Percentiles rank a stretch among this genome's conserved stretches.
These are phyloP conservation scores for Entomyzon cyanotis DNA, from an alignment of 2,113 vertebrate genomes.

Conservation along the genomic window DNA sequence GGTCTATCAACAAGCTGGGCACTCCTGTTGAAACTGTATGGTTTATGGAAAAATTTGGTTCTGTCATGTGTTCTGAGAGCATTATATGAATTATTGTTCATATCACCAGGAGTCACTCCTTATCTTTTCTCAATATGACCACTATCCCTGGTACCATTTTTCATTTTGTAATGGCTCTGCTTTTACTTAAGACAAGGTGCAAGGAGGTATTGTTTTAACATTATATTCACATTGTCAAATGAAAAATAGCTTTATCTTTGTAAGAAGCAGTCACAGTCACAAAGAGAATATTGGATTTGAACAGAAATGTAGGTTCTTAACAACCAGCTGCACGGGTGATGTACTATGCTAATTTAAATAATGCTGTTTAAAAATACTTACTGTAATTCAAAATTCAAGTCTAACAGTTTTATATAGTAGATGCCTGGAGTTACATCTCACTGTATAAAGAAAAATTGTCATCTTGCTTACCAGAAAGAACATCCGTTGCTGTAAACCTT, in stretches of 20 bases:
- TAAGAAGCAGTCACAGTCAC: not conserved
- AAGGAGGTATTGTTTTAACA: not conserved
- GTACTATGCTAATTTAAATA: not conserved
- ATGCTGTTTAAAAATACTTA: not conserved
- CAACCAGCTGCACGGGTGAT: not conserved
- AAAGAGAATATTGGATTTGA: not conserved
- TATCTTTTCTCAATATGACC: not conserved
- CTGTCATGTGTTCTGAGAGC: not conserved
- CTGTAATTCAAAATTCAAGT: not conserved
- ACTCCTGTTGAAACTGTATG: not conserved
- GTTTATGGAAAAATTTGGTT: not conserved
- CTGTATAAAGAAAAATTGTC: not conserved
- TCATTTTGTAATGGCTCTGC: not conserved
- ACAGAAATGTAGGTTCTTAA: not conserved
- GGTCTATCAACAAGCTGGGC: not conserved
- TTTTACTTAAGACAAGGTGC: not conserved
- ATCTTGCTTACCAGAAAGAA: slow-evolving; percentile 91
- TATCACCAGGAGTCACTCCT: not conserved
- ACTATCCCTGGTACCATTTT: not conserved
- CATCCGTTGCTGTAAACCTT: slow-evolving; percentile 98
- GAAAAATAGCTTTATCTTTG: not conserved
- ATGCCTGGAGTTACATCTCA: not conserved
- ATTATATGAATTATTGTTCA: not conserved
- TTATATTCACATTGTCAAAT: not conserved
- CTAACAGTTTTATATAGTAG: not conserved